Evolutionary conservation across 1,140 invertebrate genomes (phyloP), one percentile per base, ranked within the genome.

Genomic region (Acyrthosiphon pisum): DNA sequence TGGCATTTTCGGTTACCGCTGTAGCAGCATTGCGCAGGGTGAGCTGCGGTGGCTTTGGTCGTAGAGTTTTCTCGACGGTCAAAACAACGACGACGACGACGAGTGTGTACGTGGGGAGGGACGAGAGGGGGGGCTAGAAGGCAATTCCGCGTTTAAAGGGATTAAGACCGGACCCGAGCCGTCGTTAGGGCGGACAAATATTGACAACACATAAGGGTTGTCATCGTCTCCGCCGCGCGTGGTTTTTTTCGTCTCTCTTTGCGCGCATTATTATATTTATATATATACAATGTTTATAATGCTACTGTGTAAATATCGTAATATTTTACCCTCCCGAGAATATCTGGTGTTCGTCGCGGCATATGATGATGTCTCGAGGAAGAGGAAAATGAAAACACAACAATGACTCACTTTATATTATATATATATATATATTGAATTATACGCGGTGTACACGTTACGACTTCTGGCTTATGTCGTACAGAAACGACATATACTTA

Each of bases 391-490:
- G 88, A 91, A 91, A 76, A 46, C 41, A 81, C 20, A 91, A 91
- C 90, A 91, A 76, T 81, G 90, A 91, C 60, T 91, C 90, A 48
- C n/a, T 81, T 9, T 30, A 60, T 37, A 37, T 46, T 30, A n/a
- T 90, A 18, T 89, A 26, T 89, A 22, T 50, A 50, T 23, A 41
- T 23, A 37, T 30, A 53, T 37, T 11, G 0, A 86, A 41, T 11
- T 30, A 37, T 41, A 41, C 41, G 41, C 14, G 14, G 48, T 53
- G 46, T 90, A 90, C 23, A 60, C 35, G 7, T 89, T 11, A 89
- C 88, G 35, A 68, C 53, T 90, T 90, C 89, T 90, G 89, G 89
- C 60, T 90, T 90, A n/a, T 90, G 35, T 90, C 20, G 35, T 46
- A 35, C 53, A 35, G 50, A 60, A 41, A 56, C 9, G 41, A 87